Conservation (phyloP, 1,140 invertebrate genomes). For the Pantala flavescens region DNA sequence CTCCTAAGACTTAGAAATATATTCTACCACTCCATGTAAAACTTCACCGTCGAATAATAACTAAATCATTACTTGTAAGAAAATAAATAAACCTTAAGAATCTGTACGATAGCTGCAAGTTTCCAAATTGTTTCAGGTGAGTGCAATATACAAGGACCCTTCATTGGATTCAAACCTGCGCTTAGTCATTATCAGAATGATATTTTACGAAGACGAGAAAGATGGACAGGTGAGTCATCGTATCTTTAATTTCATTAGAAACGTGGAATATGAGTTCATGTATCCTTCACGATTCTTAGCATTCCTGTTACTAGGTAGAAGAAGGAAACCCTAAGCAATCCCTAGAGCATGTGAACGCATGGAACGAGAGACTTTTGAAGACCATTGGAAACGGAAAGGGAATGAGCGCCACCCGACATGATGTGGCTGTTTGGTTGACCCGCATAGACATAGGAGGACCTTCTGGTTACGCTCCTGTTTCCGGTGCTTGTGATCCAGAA, state of each 20-base stretch:
- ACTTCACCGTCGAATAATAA: too few species aligned
- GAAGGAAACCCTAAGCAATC: constrained; percentile 56
- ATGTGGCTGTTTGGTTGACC: constrained; percentile 64
- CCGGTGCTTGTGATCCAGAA: constrained; percentile 56
- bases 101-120: too few species aligned
- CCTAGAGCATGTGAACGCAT: constrained; percentile 62
- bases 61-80: too few species aligned
- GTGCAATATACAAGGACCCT: constrained; percentile 58
- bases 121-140: constrained; percentile 41
- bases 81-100: too few species aligned
- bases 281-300: neutral
- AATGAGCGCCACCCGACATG: constrained; percentile 42
- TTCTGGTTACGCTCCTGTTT: constrained; percentile 69
- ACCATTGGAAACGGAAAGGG: constrained; percentile 32
- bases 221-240: constrained; percentile 37
- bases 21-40: too few species aligned
- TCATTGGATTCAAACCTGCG: constrained; percentile 54
- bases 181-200: constrained; percentile 50
- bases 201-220: constrained; percentile 48
- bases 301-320: constrained; percentile 35
- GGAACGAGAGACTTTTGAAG: constrained; percentile 48
- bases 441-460: constrained; percentile 60
- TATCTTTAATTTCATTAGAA: neutral
- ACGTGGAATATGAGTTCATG: neutral
- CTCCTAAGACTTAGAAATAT: too few species aligned